phyloP scores from a whole-genome alignment of 2,888 invertebrate species.

The Pachycephus smyrnensis region DNA sequence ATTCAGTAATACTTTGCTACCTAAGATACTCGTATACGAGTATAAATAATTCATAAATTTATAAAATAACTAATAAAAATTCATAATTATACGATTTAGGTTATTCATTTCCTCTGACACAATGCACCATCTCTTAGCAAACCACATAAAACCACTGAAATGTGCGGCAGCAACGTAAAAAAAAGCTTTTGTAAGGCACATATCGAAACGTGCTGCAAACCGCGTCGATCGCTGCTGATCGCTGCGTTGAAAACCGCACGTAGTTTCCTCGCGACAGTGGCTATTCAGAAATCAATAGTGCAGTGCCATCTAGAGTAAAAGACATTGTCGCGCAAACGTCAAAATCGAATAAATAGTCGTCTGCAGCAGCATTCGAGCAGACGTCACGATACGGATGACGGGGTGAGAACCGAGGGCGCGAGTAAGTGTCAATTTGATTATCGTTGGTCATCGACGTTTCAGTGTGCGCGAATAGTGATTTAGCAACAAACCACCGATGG shows the following conservation, averaged over 20 bases:
- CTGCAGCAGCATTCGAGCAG: slow-evolving; percentile 44
- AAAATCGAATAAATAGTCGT: slow-evolving; percentile 59
- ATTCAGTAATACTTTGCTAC: background rate
- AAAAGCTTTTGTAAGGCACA: no score
- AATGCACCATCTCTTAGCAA: background rate
- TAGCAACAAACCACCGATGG: slow-evolving; percentile 23
- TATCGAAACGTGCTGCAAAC: no score
- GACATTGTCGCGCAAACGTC: slow-evolving; percentile 56
- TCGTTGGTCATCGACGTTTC: background rate
- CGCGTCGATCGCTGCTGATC: no score
- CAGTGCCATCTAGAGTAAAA: slow-evolving; percentile 38
- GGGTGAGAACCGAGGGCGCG: slow-evolving; percentile 28
- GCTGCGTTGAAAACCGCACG: no score
- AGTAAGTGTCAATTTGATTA: slow-evolving; percentile 43
- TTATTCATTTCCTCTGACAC: background rate
- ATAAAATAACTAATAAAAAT: background rate
- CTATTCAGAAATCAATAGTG: slow-evolving; percentile 26
- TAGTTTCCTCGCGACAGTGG: no score
- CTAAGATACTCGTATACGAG: background rate
- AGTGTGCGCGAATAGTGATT: slow-evolving; percentile 10
- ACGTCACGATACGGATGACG: slow-evolving; percentile 47
- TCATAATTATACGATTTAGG: background rate
- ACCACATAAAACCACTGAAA: background rate
- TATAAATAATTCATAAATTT: background rate
- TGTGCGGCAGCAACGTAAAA: no score